A percentile compares a stretch with the other conserved stretches of the same genome.
Conservation (phyloP, 2,797 vertebrate species). For the Menidia menidia region DNA sequence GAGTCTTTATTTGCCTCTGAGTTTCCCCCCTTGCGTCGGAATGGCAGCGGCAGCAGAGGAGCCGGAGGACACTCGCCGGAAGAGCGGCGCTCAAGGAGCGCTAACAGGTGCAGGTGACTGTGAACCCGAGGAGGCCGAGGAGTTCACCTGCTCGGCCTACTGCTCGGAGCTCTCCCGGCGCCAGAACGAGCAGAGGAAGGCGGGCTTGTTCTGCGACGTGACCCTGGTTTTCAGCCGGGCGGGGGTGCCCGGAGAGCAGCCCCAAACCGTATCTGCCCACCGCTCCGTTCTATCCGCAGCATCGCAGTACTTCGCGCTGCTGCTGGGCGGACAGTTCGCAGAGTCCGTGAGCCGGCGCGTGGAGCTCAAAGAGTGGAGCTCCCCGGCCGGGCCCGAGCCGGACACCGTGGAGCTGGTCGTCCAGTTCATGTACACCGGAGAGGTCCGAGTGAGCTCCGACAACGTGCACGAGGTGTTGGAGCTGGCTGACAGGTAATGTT, state of each 20-base stretch:
- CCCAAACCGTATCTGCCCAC: conserved; percentile 81
- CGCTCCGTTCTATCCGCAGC: conserved; percentile 91
- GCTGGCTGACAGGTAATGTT: conserved; percentile 90
- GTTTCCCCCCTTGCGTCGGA: conserved; percentile 40
- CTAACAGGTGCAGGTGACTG: conserved; percentile 80
- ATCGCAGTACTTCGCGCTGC: conserved; percentile 90
- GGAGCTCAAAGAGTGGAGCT: conserved; percentile 93
- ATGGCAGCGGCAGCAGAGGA: conserved; percentile 64
- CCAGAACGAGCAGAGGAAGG: conserved; percentile 91
- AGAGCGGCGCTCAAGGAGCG: conserved; percentile 57
- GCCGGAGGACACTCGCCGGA: conserved; percentile 51
- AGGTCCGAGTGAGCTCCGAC: conserved; percentile 87
- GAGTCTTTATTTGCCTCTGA: conserved; percentile 48
- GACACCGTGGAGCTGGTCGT: conserved; percentile 91
- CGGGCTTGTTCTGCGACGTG: conserved; percentile 91
- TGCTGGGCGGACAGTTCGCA: conserved; percentile 88
- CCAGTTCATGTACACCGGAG: conserved; percentile 95
- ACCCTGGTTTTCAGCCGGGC: conserved; percentile 86
- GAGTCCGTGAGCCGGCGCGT: conserved; percentile 88
- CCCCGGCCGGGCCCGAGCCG: conserved; percentile 87
- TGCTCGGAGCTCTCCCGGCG: conserved; percentile 89
- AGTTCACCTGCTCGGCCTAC: conserved; percentile 87
- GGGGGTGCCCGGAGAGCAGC: conserved; percentile 32
- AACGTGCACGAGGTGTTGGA: conserved; percentile 94
- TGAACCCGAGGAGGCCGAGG: conserved; percentile 87